Conservation (phyloP, 1,140 invertebrate species). For the Procambarus clarkii region DNA sequence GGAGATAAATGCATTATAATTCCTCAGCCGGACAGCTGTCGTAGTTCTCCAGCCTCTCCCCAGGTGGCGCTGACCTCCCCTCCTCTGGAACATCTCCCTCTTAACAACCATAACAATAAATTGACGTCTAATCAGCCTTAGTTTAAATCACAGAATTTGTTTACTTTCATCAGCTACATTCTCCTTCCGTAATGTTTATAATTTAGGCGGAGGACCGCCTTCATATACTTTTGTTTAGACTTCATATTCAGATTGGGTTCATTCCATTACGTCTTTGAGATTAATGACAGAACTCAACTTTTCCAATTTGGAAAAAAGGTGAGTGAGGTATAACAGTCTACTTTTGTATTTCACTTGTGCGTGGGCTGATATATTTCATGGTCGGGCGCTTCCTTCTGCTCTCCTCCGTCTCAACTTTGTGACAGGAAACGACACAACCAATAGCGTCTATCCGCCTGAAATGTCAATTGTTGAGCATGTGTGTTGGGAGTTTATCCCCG, state of each 20-base stretch:
- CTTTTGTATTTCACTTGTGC: slow-evolving; percentile 1
- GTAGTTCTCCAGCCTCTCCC: slow-evolving; percentile 6
- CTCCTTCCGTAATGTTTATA: no score
- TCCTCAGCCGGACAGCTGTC: slow-evolving; percentile 34
- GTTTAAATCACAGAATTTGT: no score
- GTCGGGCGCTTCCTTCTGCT: neutral
- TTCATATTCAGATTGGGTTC: neutral
- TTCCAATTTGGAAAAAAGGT: slow-evolving; percentile 13
- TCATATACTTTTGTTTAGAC: neutral
- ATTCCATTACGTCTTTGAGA: slow-evolving; percentile 6
- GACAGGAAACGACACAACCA: slow-evolving; percentile 27
- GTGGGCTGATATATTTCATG: neutral
- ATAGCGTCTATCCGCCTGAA: slow-evolving; percentile 22
- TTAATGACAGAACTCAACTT: slow-evolving; percentile 7
- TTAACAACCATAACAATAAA: neutral
- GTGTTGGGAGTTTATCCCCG: neutral
- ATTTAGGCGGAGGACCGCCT: no score
- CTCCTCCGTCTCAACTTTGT: slow-evolving; percentile 35
- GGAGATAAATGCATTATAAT: slow-evolving; percentile 54
- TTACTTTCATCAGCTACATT: no score
- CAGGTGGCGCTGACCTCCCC: neutral
- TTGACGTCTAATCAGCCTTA: neutral
- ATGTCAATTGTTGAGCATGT: slow-evolving; percentile 5
- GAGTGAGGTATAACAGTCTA: slow-evolving; percentile 23
- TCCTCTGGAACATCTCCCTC: neutral